Conservation (phyloP, 2,113 vertebrate genomes). For the Myrmophylax atrothorax region DNA sequence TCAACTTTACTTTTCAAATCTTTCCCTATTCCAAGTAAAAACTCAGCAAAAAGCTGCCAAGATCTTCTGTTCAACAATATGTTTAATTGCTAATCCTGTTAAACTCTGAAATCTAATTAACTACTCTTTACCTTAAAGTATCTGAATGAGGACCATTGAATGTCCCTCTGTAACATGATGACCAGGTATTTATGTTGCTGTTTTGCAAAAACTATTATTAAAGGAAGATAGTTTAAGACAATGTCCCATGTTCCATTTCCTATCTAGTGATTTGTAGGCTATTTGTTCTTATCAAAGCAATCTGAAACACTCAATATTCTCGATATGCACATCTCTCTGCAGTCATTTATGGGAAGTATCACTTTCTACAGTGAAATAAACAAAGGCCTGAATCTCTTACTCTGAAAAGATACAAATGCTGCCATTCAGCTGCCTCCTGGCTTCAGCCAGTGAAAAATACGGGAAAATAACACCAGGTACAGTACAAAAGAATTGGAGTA, state of each 20-base stretch:
- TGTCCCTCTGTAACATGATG: neutral
- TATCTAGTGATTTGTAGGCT: neutral
- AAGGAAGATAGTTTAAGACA: neutral
- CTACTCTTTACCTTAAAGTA: neutral
- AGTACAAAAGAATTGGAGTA: neutral
- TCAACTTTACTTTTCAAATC: neutral
- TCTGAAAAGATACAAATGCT: neutral
- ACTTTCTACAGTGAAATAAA: conserved; percentile 6
- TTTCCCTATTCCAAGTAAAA: neutral
- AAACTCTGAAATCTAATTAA: neutral
- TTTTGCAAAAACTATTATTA: neutral
- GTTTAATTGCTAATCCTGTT: neutral
- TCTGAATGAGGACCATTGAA: neutral
- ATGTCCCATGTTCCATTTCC: neutral
- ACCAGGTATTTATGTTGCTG: neutral
- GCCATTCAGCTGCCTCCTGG: neutral
- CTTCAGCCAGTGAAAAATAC: neutral
- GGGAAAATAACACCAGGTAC: neutral
- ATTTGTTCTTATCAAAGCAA: conserved; percentile 36
- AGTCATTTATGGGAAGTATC: conserved; percentile 2
- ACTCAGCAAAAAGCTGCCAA: neutral
- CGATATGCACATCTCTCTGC: conserved; percentile 46
- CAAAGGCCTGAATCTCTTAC: neutral
- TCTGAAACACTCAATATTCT: conserved; percentile 52
- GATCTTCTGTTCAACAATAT: neutral